Conservation (phyloP, 2,113 vertebrate species). For the Spizaetus ornatus region DNA sequence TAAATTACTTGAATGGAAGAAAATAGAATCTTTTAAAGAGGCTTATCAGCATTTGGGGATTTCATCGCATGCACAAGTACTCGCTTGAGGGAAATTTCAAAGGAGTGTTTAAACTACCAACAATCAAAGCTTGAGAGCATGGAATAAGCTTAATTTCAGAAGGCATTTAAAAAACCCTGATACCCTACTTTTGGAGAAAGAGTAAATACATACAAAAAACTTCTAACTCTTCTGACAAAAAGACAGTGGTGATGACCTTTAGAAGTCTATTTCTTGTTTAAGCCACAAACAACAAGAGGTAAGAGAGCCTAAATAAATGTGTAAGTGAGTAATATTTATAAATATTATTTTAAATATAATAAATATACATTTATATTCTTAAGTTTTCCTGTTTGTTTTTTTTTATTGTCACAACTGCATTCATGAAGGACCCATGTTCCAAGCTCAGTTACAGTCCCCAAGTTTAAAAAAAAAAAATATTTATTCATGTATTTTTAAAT, state of each 20-base stretch:
- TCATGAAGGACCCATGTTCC: neutral
- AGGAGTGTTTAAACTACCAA: conserved; percentile 25
- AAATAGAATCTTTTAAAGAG: conserved; percentile 34
- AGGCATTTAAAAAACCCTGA: neutral
- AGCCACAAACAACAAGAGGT: neutral
- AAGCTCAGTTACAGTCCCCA: neutral
- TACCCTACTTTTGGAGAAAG: neutral
- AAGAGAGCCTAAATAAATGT: neutral
- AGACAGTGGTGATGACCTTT: neutral
- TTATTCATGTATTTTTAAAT: neutral
- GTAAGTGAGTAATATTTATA: neutral
- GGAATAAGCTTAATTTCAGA: conserved; percentile 17
- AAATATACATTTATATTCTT: neutral
- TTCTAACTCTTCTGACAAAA: neutral
- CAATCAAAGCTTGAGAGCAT: neutral
- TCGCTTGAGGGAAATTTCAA: conserved; percentile 31
- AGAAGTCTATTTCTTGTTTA: neutral
- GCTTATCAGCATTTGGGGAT: conserved; percentile 45
- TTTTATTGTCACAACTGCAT: neutral
- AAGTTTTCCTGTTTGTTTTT: neutral
- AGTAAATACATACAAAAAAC: neutral
- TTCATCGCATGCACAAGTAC: conserved; percentile 21
- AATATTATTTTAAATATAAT: neutral
- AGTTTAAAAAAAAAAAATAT: too few species aligned
- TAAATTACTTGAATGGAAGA: conserved; percentile 6